Percentiles rank a stretch among this genome's conserved stretches.
These are phyloP conservation scores for Luperina testacea DNA, from an alignment of 2,888 invertebrate species.

Conservation along the genomic window DNA sequence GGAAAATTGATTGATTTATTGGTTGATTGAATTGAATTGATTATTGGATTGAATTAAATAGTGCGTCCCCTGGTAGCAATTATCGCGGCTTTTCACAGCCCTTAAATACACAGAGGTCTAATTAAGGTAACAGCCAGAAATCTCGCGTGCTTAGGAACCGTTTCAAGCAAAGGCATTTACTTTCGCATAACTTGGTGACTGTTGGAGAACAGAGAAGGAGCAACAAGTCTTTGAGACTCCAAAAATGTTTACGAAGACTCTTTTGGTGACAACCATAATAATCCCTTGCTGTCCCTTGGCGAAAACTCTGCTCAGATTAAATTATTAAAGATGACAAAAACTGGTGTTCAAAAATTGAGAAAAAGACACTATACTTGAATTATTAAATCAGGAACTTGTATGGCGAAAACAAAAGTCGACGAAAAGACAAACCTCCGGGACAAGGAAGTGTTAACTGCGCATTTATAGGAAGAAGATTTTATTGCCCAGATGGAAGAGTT, in stretches of 20 bases:
- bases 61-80: conserved; percentile 53
- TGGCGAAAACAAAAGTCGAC: background rate
- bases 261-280: background rate
- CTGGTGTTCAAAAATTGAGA: background rate
- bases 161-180: conserved; percentile 74
- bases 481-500: conserved; percentile 10
- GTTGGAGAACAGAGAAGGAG: conserved; percentile 72
- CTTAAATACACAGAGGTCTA: conserved; percentile 64
- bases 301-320: background rate
- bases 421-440: background rate
- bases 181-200: conserved; percentile 70
- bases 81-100: conserved; percentile 66
- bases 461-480: conserved; percentile 21
- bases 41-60: conserved; percentile 20
- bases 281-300: background rate
- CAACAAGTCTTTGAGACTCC: conserved; percentile 71
- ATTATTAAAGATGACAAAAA: background rate
- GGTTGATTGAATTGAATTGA: no score
- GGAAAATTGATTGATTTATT: conserved; percentile 37
- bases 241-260: conserved; percentile 1
- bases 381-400: background rate
- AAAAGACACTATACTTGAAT: background rate
- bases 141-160: conserved; percentile 79
- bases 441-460: conserved; percentile 6
- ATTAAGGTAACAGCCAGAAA: conserved; percentile 81